Percentiles rank a stretch among this genome's conserved stretches.
phyloP scores from a whole-genome alignment of 2,797 vertebrate species.

The Lutra lutra region DNA sequence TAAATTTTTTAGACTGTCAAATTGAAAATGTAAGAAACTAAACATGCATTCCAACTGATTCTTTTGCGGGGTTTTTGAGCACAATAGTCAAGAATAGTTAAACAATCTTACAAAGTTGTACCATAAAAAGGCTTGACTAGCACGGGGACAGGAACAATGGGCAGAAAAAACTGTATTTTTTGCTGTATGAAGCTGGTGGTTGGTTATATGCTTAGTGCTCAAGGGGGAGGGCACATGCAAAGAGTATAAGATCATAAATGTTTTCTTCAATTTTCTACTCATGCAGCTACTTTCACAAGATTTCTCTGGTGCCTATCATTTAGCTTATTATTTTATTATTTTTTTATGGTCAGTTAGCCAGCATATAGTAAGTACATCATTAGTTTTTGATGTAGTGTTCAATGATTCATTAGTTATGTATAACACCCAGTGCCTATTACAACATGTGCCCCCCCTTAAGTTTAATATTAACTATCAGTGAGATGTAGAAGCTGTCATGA shows the following conservation, averaged over 20 bases:
- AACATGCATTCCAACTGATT: background rate
- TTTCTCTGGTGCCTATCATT: background rate
- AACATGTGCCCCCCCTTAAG: too few species aligned
- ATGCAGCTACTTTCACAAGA: background rate
- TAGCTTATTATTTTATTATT: background rate
- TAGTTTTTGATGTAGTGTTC: too few species aligned
- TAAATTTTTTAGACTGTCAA: background rate
- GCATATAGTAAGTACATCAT: too few species aligned
- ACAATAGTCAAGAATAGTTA: background rate
- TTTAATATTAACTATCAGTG: background rate
- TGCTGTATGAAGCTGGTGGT: background rate
- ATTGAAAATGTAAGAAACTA: background rate
- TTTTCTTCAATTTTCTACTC: background rate
- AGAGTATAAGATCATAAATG: background rate
- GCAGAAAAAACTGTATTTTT: background rate
- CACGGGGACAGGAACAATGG: background rate
- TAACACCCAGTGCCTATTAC: too few species aligned
- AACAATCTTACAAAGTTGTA: too few species aligned
- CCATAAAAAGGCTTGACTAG: background rate
- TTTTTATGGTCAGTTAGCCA: too few species aligned
- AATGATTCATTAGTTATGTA: too few species aligned
- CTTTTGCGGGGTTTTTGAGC: background rate
- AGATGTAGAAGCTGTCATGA: background rate
- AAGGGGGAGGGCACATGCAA: background rate
- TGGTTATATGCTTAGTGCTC: background rate